Conservation (phyloP, 2,113 vertebrate species). For the Myocastor coypus region DNA sequence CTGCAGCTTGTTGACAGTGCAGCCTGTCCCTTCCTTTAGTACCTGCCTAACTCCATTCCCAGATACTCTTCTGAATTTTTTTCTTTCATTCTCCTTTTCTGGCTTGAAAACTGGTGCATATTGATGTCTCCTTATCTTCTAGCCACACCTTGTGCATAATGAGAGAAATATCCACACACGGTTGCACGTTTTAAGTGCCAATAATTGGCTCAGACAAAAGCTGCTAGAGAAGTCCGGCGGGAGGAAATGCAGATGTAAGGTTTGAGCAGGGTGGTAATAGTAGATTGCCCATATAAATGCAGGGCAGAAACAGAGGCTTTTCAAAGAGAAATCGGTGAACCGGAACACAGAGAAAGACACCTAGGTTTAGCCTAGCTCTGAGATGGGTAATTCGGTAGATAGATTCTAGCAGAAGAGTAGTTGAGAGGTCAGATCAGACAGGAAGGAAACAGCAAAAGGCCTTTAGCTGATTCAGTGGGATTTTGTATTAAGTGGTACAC, state of each 20-base stretch:
- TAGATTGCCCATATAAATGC: neutral
- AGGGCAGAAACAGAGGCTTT: neutral
- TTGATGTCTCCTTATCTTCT: conserved; percentile 62
- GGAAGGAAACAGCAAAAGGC: neutral
- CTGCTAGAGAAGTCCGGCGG: conserved; percentile 16
- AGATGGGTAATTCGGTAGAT: neutral
- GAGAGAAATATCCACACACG: conserved; percentile 59
- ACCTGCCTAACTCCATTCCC: neutral
- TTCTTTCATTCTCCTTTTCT: neutral
- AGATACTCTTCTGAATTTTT: neutral
- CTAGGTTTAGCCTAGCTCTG: neutral
- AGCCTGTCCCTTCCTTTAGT: neutral
- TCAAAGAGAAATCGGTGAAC: neutral
- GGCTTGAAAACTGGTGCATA: conserved; percentile 59
- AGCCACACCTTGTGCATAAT: conserved; percentile 57
- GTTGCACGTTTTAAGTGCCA: conserved; percentile 51
- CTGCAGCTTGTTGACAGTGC: conserved; percentile 15
- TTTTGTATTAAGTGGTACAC: neutral
- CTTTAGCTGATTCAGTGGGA: neutral
- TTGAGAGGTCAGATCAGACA: neutral
- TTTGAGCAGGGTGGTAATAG: neutral
- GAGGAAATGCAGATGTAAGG: neutral
- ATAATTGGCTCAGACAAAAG: conserved; percentile 37
- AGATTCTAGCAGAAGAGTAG: neutral
- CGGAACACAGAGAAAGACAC: neutral